Percentiles rank a stretch among this genome's conserved stretches.
Evolutionary conservation across 2,113 vertebrate genomes (phyloP).

Genomic region (Clarias magur): DNA sequence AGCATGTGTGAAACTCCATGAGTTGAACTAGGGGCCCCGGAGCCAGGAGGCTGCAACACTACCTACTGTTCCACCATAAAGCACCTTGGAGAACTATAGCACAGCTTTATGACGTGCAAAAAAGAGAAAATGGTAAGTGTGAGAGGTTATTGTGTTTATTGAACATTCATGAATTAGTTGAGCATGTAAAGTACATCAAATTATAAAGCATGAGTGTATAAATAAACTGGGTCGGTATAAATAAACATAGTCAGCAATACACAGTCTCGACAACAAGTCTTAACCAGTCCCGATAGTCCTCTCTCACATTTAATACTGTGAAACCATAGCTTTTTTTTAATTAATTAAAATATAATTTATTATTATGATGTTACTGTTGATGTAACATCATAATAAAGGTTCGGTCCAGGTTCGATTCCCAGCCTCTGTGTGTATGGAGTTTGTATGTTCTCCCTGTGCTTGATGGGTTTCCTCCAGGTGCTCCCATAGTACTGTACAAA

Average conservation of each 20-base stretch:
- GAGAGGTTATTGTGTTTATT: not conserved
- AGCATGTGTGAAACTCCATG: slow-evolving; percentile 3
- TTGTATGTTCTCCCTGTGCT: no score
- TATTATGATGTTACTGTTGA: no score
- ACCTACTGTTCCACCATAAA: not conserved
- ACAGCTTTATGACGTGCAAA: not conserved
- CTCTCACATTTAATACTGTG: not conserved
- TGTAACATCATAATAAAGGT: no score
- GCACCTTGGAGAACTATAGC: not conserved
- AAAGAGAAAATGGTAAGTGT: not conserved
- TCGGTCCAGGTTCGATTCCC: no score
- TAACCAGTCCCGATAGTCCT: not conserved
- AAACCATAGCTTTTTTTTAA: not conserved
- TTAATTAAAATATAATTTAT: not conserved
- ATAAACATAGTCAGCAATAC: not conserved
- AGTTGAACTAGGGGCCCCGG: not conserved
- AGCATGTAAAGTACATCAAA: not conserved
- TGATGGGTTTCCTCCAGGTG: no score
- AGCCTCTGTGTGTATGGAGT: no score
- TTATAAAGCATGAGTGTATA: not conserved
- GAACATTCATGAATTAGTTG: not conserved
- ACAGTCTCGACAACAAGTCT: not conserved
- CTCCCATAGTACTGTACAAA: no score
- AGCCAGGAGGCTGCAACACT: not conserved
- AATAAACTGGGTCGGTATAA: not conserved